Evolutionary conservation across 1,140 invertebrate genomes (phyloP).

Genomic region (Atta colombica): DNA sequence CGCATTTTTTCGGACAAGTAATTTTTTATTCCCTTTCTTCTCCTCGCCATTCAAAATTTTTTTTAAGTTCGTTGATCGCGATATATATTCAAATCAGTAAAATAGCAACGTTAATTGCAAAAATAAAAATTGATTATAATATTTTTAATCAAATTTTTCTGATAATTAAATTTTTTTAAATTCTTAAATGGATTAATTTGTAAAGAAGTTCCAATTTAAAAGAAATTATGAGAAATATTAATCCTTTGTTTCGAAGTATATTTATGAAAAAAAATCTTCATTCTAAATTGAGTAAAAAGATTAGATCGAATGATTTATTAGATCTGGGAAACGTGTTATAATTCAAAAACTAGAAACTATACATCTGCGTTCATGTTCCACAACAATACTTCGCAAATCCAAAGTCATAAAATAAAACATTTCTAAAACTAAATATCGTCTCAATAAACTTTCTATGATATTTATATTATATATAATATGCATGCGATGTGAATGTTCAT

Average conservation of each 20-base stretch:
- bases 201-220: not conserved
- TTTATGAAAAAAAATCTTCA: not conserved
- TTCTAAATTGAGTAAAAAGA: not conserved
- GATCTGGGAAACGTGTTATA: not conserved
- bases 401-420: not conserved
- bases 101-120: not conserved
- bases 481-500: not conserved
- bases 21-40: not conserved
- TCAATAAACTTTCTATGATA: not conserved
- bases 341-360: too few species aligned
- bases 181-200: not conserved
- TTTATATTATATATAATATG: too few species aligned
- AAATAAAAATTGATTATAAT: constrained; percentile 12
- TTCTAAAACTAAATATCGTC: not conserved
- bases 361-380: not conserved
- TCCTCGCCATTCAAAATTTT: constrained; percentile 29
- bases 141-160: not conserved
- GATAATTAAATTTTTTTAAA: not conserved
- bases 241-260: not conserved
- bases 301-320: not conserved
- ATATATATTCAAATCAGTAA: not conserved
- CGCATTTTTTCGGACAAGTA: not conserved
- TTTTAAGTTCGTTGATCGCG: not conserved
- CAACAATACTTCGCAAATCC: not conserved
- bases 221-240: not conserved